These are phyloP conservation scores for Drosophila trichaetosa DNA, from an alignment of 2,888 invertebrate genomes.

Conservation along the genomic window DNA sequence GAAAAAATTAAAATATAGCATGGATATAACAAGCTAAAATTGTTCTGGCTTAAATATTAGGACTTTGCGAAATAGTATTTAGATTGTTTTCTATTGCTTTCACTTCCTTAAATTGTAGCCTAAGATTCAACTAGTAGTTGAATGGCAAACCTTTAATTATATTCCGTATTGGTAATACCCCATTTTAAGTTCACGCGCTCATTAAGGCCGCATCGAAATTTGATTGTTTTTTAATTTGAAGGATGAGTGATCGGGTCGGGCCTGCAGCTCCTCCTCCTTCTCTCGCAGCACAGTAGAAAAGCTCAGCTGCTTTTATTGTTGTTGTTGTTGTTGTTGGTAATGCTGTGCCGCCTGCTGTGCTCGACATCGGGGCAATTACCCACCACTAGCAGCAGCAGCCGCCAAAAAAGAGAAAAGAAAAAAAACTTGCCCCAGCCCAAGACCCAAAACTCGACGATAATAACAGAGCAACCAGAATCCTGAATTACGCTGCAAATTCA, in stretches of 20 bases:
- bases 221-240: slow-evolving; percentile 72
- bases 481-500: slow-evolving; percentile 76
- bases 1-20: neutral
- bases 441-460: slow-evolving; percentile 68
- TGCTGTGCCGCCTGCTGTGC: slow-evolving; percentile 70
- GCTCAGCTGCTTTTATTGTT: slow-evolving; percentile 6
- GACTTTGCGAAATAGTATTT: neutral
- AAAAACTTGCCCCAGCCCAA: slow-evolving; percentile 37
- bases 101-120: neutral
- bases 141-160: neutral
- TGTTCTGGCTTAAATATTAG: neutral
- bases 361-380: slow-evolving; percentile 76
- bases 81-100: neutral
- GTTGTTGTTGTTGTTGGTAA: slow-evolving; percentile 33
- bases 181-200: slow-evolving; percentile 39
- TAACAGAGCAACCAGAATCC: slow-evolving; percentile 78
- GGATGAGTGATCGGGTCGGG: slow-evolving; percentile 36
- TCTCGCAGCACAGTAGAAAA: slow-evolving; percentile 21
- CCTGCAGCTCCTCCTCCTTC: neutral
- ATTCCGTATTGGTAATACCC: slow-evolving; percentile 37
- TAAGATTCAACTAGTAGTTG: neutral
- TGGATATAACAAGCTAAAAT: neutral
- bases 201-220: slow-evolving; percentile 44
- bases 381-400: slow-evolving; percentile 61
- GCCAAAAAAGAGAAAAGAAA: slow-evolving; percentile 22